phyloP scores from a whole-genome alignment of 2,113 vertebrate species.

The Rhombomys opimus region DNA sequence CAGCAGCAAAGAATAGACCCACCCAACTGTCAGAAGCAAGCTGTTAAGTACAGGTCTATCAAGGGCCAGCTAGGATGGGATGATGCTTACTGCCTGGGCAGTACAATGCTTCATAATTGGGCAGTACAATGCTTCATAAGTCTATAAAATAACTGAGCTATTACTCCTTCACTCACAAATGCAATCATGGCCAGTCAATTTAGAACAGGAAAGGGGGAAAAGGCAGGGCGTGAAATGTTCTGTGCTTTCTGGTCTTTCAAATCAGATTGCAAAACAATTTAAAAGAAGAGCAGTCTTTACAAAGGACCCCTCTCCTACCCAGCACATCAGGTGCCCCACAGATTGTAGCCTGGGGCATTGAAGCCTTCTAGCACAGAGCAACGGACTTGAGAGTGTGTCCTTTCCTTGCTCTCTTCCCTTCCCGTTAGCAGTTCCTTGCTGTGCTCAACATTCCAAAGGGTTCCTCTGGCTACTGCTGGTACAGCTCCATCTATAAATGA shows the following conservation, averaged over 20 bases:
- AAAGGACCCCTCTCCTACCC: neutral
- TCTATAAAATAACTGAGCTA: slow-evolving; percentile 6
- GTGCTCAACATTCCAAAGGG: slow-evolving; percentile 39
- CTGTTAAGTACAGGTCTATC: neutral
- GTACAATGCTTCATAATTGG: neutral
- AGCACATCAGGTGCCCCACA: neutral
- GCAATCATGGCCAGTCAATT: slow-evolving; percentile 30
- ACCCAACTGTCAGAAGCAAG: neutral
- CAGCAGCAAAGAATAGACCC: neutral
- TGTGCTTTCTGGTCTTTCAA: neutral
- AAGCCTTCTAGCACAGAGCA: rapidly evolving
- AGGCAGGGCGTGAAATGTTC: neutral
- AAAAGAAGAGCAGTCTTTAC: rapidly evolving
- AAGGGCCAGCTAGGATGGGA: neutral
- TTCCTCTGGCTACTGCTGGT: slow-evolving; percentile 44
- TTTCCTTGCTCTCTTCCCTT: neutral
- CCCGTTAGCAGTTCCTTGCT: slow-evolving; percentile 46
- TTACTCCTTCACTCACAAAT: slow-evolving; percentile 43
- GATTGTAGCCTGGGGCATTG: rapidly evolving
- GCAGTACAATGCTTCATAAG: neutral
- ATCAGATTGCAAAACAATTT: neutral
- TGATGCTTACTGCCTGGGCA: too few species aligned
- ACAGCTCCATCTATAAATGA: slow-evolving; percentile 59
- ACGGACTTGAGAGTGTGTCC: rapidly evolving
- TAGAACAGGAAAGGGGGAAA: neutral